phyloP scores from a whole-genome alignment of 53 echinoderm and acorn worm species.

The Zoroaster sp. region DNA sequence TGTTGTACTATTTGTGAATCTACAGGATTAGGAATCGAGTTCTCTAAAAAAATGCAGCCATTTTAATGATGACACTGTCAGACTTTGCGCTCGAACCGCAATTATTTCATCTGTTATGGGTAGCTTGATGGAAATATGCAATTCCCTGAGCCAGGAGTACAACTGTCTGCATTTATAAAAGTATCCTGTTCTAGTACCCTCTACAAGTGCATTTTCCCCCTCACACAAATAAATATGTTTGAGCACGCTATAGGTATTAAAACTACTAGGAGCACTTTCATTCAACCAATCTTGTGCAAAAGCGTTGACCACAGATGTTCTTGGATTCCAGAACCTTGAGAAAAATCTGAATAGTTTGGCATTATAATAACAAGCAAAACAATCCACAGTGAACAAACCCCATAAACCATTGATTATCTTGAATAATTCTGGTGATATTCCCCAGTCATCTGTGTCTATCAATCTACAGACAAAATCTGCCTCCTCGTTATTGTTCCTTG shows the following conservation, averaged over 20 bases:
- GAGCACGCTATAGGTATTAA: neutral
- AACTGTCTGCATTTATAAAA: neutral
- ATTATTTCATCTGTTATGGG: neutral
- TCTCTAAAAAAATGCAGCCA: neutral
- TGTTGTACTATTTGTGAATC: neutral
- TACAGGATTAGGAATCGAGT: neutral
- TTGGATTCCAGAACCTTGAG: constrained; percentile 1
- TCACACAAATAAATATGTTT: neutral
- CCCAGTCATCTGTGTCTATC: constrained; percentile 26
- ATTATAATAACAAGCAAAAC: neutral
- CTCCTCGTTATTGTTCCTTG: neutral
- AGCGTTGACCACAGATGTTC: neutral
- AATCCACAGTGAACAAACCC: neutral
- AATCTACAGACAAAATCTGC: constrained; percentile 34
- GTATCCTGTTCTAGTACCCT: neutral
- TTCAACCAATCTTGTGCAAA: neutral
- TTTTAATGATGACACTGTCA: neutral
- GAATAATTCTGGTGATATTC: neutral
- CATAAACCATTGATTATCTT: neutral
- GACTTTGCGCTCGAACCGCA: neutral
- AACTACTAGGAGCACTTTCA: neutral
- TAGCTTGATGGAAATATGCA: neutral
- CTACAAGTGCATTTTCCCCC: neutral
- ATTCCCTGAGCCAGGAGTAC: neutral
- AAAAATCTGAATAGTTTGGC: neutral